These are phyloP conservation scores for Marasmarcha lunaedactyla DNA, from an alignment of 2,888 invertebrate genomes.

Conservation along the genomic window DNA sequence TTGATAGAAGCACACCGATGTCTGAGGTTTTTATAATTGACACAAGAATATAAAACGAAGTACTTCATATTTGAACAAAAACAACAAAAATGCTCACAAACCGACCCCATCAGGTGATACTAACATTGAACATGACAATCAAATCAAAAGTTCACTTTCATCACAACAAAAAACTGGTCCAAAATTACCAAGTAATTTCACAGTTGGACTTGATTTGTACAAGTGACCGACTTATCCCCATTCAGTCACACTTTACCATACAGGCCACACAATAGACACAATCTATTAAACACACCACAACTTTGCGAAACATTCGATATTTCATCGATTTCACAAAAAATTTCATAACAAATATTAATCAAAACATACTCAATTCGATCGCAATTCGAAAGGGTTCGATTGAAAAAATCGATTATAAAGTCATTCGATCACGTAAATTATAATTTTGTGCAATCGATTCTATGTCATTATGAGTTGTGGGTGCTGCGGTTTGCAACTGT, in stretches of 20 bases:
- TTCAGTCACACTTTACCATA: too few relatives aligned
- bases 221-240: too few relatives aligned
- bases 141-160: slow-evolving; percentile 4
- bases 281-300: slow-evolving; percentile 35
- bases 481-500: slow-evolving; percentile 53
- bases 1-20: too few relatives aligned
- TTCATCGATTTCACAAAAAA: slow-evolving; percentile 54
- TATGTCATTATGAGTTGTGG: slow-evolving; percentile 53
- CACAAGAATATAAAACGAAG: too few relatives aligned
- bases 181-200: slow-evolving; percentile 9
- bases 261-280: slow-evolving; percentile 24
- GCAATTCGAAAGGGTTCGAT: slow-evolving; percentile 37
- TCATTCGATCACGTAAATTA: slow-evolving; percentile 56
- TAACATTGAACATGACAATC: too few relatives aligned
- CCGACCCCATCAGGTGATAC: too few relatives aligned
- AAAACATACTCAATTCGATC: slow-evolving; percentile 41
- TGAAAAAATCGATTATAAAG: slow-evolving; percentile 47
- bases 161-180: slow-evolving; percentile 6
- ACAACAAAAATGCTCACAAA: too few relatives aligned
- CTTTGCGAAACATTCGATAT: slow-evolving; percentile 51
- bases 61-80: too few relatives aligned
- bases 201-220: slow-evolving; percentile 4
- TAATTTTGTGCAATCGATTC: slow-evolving; percentile 59
- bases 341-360: slow-evolving; percentile 58
- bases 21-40: too few relatives aligned